Percentiles rank a stretch among this genome's conserved stretches.
Evolutionary conservation across 2,797 vertebrate genomes (phyloP).

Genomic region (Silurus lanzhouensis): DNA sequence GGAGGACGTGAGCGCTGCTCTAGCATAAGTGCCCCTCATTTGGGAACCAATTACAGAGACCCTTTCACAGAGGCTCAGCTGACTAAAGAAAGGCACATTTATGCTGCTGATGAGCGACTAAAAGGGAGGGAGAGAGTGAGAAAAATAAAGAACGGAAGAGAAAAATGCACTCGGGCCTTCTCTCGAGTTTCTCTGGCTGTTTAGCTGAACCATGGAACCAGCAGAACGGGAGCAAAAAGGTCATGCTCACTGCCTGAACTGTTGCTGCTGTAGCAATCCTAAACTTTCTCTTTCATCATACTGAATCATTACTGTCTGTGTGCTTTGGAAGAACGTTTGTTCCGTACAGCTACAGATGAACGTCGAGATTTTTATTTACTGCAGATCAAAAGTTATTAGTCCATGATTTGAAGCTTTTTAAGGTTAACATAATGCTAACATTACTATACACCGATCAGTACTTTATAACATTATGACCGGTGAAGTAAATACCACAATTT

Average conservation of each 20-base stretch:
- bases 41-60: conserved; percentile 76
- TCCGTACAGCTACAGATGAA: conserved; percentile 25
- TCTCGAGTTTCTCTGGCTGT: conserved; percentile 62
- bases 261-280: neutral
- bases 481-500: too few species aligned
- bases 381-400: conserved; percentile 11
- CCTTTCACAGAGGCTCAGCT: conserved; percentile 72
- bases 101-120: conserved; percentile 67
- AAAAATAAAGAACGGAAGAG: neutral
- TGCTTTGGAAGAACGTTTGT: conserved; percentile 33
- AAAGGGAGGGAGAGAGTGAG: conserved; percentile 3
- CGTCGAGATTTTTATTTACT: conserved; percentile 33
- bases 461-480: too few species aligned
- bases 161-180: conserved; percentile 64
- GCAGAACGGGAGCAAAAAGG: conserved; percentile 38
- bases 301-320: conserved; percentile 26
- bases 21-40: conserved; percentile 64
- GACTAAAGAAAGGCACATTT: conserved; percentile 79
- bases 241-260: conserved; percentile 28
- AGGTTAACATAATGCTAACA: neutral
- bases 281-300: conserved; percentile 26
- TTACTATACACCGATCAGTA: too few species aligned
- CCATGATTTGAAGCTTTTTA: neutral
- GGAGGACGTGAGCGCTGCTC: conserved; percentile 44
- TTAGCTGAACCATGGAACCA: conserved; percentile 50